phyloP scores from a whole-genome alignment of 2,113 vertebrate genomes.

The Pterocles orientalis region DNA sequence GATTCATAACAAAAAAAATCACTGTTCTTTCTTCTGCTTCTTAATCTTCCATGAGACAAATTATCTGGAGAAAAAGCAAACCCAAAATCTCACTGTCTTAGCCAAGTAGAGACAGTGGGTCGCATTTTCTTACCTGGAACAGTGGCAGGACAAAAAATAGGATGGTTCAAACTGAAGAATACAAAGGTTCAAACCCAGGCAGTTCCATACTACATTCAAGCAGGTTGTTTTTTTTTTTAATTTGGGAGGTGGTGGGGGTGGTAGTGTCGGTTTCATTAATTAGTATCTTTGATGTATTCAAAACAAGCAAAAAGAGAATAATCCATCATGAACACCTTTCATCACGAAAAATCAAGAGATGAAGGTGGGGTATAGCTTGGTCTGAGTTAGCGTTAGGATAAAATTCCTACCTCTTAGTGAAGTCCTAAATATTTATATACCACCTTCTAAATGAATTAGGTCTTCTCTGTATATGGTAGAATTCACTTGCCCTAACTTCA shows the following conservation, averaged over 20 bases:
- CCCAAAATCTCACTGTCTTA: neutral
- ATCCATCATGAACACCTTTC: neutral
- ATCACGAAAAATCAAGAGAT: neutral
- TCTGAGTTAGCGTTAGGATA: neutral
- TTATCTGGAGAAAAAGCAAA: neutral
- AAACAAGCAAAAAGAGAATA: neutral
- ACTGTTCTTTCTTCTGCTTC: neutral
- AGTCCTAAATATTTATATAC: neutral
- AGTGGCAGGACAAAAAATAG: neutral
- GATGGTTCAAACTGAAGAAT: neutral
- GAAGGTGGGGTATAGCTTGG: neutral
- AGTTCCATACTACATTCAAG: neutral
- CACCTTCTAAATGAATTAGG: neutral
- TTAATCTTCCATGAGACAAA: neutral
- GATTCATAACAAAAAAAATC: neutral
- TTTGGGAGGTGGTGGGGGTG: rapidly evolving
- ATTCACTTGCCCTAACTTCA: neutral
- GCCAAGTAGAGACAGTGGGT: neutral
- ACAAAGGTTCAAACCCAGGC: neutral
- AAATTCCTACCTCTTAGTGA: neutral
- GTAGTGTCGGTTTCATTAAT: neutral
- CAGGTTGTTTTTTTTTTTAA: neutral
- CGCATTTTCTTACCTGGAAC: neutral
- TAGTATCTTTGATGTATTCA: neutral
- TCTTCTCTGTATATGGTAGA: neutral